Evolutionary conservation across 2,797 vertebrate species (phyloP).

Genomic region (Pipistrellus pipistrellus): DNA sequence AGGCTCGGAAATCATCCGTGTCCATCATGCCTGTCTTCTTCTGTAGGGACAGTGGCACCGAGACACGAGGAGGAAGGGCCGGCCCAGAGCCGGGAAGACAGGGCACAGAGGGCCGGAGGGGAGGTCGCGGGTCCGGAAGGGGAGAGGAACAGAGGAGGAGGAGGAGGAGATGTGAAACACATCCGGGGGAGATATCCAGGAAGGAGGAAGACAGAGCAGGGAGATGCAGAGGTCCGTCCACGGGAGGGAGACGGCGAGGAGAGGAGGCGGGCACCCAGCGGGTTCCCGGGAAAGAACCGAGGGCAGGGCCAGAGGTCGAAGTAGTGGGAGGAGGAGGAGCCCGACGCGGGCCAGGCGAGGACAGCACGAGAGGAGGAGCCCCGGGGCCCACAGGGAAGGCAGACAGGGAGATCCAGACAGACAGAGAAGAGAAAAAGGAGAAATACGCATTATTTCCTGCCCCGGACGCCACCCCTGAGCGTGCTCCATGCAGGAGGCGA

Average conservation of each 20-base stretch:
- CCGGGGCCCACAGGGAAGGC: conserved; percentile 72
- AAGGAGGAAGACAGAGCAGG: conserved; percentile 32
- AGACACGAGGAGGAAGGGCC: conserved; percentile 77
- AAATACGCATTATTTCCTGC: conserved; percentile 88
- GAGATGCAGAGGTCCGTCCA: conserved; percentile 54
- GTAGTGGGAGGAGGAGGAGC: conserved; percentile 18
- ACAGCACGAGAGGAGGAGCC: conserved; percentile 70
- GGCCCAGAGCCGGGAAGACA: conserved; percentile 79
- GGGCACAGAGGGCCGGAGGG: conserved; percentile 27
- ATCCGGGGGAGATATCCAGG: not conserved
- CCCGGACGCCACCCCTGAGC: conserved; percentile 85
- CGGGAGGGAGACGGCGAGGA: not conserved
- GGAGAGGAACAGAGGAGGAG: conserved; percentile 49
- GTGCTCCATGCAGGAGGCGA: conserved; percentile 88
- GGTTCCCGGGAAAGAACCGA: conserved; percentile 56
- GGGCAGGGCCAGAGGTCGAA: conserved; percentile 53
- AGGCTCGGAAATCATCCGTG: conserved; percentile 99
- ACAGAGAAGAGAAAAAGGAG: conserved; percentile 87
- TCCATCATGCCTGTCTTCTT: conserved; percentile 99
- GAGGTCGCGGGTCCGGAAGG: not conserved
- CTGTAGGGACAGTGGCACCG: conserved; percentile 89
- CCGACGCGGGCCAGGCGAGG: not conserved
- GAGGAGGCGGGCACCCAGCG: conserved; percentile 12
- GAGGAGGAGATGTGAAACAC: conserved; percentile 61
- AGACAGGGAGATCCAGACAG: conserved; percentile 75